Conservation (phyloP, 1,140 invertebrate genomes). For the Sitophilus oryzae region DNA sequence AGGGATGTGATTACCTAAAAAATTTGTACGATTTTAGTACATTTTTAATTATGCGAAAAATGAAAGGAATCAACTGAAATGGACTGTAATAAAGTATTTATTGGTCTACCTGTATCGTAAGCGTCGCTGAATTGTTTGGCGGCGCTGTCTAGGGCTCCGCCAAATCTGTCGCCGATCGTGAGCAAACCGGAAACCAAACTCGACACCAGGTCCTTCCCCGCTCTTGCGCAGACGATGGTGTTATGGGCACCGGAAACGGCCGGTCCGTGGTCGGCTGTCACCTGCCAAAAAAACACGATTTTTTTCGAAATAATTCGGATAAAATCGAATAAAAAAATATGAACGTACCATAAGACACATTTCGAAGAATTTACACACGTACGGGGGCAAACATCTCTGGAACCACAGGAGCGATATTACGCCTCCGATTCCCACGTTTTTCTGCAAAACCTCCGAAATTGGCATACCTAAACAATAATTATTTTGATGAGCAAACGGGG, state of each 20-base stretch:
- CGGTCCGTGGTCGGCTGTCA: constrained; percentile 98
- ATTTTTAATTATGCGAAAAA: too few relatives aligned
- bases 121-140: constrained; percentile 95
- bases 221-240: constrained; percentile 97
- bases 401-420: constrained; percentile 98
- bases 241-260: constrained; percentile 99
- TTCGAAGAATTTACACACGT: constrained; percentile 97
- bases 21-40: too few relatives aligned
- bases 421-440: constrained; percentile 92
- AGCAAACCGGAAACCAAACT: constrained; percentile 92
- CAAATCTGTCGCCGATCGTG: constrained; percentile 98
- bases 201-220: constrained; percentile 98
- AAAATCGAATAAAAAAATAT: not conserved
- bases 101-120: constrained; percentile 77
- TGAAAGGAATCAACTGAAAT: too few relatives aligned
- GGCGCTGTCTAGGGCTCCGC: constrained; percentile 94
- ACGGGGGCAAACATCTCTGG: constrained; percentile 88
- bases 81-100: too few relatives aligned
- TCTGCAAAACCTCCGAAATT: constrained; percentile 87
- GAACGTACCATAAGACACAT: constrained; percentile 85
- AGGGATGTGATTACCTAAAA: not conserved
- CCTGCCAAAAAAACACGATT: too few relatives aligned
- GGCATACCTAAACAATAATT: constrained; percentile 83
- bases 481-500: too few relatives aligned
- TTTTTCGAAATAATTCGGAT: too few relatives aligned